phyloP scores from a whole-genome alignment of 2,797 vertebrate genomes.

The Pipistrellus pipistrellus region DNA sequence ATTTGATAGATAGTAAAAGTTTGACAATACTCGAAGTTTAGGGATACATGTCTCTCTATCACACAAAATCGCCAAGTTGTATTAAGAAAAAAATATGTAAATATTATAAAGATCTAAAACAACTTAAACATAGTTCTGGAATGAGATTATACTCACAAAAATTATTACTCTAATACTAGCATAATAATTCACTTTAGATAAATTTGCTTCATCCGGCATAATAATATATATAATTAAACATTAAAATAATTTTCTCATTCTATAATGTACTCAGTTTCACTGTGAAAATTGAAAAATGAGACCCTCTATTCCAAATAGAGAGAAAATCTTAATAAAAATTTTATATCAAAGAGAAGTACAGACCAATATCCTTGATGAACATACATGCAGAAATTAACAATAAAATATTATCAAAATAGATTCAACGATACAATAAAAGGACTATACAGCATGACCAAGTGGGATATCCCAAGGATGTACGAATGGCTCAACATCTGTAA shows the following conservation, averaged over 20 bases:
- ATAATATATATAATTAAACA: conserved; percentile 40
- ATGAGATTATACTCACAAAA: conserved; percentile 3
- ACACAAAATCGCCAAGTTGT: neutral
- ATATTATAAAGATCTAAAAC: conserved; percentile 32
- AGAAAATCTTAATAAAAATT: conserved; percentile 53
- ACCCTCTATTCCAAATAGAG: conserved; percentile 21
- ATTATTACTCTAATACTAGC: conserved; percentile 15
- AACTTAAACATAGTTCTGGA: conserved; percentile 40
- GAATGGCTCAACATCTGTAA: neutral
- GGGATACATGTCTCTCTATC: neutral
- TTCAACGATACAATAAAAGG: neutral
- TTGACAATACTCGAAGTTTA: conserved; percentile 43
- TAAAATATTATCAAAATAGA: neutral
- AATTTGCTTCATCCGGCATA: conserved; percentile 40
- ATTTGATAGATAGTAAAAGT: neutral
- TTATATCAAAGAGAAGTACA: neutral
- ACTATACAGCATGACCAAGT: neutral
- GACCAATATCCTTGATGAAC: neutral
- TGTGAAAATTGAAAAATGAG: neutral
- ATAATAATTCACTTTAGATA: conserved; percentile 13
- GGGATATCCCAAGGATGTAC: neutral
- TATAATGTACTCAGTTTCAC: neutral
- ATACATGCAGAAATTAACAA: neutral
- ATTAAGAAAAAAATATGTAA: conserved; percentile 37
- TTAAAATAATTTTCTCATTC: conserved; percentile 35